Evolutionary conservation across 2,888 invertebrate genomes (phyloP).

Genomic region (Epistrophe grossulariae): DNA sequence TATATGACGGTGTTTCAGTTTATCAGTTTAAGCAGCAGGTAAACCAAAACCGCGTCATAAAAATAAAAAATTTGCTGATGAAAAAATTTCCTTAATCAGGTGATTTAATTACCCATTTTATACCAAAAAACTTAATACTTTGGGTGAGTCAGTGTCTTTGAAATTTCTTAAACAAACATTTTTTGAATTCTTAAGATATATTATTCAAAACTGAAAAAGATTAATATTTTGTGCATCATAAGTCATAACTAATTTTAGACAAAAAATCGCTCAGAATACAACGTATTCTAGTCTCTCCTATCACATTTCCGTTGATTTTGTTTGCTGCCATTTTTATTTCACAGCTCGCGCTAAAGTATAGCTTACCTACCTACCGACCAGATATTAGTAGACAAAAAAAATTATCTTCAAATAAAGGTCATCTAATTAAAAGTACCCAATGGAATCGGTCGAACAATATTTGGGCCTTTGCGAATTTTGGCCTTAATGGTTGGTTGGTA

Average conservation of each 20-base stretch:
- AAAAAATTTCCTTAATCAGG: too few species aligned
- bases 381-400: background rate
- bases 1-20: too few species aligned
- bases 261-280: background rate
- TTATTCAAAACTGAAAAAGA: slow-evolving; percentile 5
- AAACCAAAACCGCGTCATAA: too few species aligned
- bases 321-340: background rate
- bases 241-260: background rate
- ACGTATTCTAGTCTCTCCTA: background rate
- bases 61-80: too few species aligned
- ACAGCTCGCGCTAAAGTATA: too few species aligned
- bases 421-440: slow-evolving; percentile 20
- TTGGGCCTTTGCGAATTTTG: background rate
- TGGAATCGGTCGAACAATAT: slow-evolving; percentile 14
- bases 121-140: too few species aligned
- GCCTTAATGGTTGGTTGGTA: background rate
- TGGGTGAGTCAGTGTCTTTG: background rate
- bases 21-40: too few species aligned
- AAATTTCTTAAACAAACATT: background rate
- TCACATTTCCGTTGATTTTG: slow-evolving; percentile 16
- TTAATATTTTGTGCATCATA: background rate
- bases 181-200: background rate
- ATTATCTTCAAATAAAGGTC: slow-evolving; percentile 1
- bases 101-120: too few species aligned
- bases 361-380: background rate